Base-by-base conservation (phyloP, 2,797 vertebrate species). In the Melanotaenia nigrans region DNA sequence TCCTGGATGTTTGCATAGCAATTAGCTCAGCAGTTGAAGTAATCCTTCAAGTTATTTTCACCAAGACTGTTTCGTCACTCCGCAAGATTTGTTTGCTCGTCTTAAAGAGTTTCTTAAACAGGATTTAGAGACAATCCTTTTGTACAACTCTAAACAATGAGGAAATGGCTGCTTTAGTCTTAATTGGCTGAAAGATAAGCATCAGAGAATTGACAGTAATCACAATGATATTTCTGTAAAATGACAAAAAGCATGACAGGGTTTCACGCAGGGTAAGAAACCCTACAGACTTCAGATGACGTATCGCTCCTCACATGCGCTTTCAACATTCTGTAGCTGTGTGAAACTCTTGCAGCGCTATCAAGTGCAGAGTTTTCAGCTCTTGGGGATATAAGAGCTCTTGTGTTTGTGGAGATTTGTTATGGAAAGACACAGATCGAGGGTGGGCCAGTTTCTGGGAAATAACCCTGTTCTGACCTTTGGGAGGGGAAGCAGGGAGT, bases 391-490 rank as follows among this genome's bases (percentile, higher is more conserved):
- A 5, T 1, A 10, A 79, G 75, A 20, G 35, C 77, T 75, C 61
- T 61, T 66, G 68, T 77, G 77, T 83, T 81, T 78, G 70, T 59
- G 69, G 53, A 65, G 73, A 79, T 81, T 89, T 92, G 88, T 89
- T 89, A 81, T 90, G 82, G 80, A 87, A 76, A 86, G 70, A 79
- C 13, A 30, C 70, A 68, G 82, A 68, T 77, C 0, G 75, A 86
- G 88, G 79, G 83, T 82, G 87, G 77, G 83, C 84, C 76, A 61
- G 72, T 78, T 89, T 90, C 86, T 87, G 89, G 67, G 91, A 92
- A 89, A 71, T 62, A 77, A 90, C 89, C 90, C 82, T 2, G 49
- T 67, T 82, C 66, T 92, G 91, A 92, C 91, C 90, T 85, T 61
- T 18, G 70, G 49, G 71, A 14, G 71, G 3, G 68, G 81, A 75